These are phyloP conservation scores for Falco rusticolus DNA, from an alignment of 2,797 vertebrate species.

Conservation along the genomic window DNA sequence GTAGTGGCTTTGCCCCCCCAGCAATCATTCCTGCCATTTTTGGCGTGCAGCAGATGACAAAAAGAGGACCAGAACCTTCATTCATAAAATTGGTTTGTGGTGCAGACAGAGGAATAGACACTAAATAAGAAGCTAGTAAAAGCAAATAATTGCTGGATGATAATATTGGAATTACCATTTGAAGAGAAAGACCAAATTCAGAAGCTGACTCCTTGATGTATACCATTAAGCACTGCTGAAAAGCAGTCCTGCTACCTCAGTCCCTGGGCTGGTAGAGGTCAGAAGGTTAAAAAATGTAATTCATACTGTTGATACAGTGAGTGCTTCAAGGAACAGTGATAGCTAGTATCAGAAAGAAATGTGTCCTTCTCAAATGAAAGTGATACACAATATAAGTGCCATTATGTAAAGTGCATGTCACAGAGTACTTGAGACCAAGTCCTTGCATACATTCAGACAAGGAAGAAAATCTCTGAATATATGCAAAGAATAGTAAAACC, in stretches of 20 bases:
- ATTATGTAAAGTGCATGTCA: neutral
- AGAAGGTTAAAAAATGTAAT: neutral
- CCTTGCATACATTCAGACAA: neutral
- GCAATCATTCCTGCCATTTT: neutral
- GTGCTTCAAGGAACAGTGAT: neutral
- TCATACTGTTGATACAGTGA: neutral
- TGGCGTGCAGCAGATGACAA: neutral
- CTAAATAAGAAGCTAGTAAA: neutral
- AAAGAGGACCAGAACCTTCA: neutral
- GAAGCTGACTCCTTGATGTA: neutral
- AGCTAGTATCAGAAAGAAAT: neutral
- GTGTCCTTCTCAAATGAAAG: neutral
- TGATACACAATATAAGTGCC: neutral
- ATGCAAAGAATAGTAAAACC: neutral
- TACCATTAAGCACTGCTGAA: neutral
- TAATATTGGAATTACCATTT: neutral
- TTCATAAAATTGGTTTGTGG: neutral
- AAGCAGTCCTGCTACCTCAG: neutral
- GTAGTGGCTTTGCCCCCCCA: neutral
- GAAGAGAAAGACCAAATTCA: neutral
- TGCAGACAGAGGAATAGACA: neutral
- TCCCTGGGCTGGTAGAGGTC: neutral
- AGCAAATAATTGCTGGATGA: neutral
- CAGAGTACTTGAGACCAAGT: neutral
- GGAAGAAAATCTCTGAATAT: neutral